These are phyloP conservation scores for Galerucella pusilla DNA, from an alignment of 2,888 invertebrate genomes.

Conservation along the genomic window DNA sequence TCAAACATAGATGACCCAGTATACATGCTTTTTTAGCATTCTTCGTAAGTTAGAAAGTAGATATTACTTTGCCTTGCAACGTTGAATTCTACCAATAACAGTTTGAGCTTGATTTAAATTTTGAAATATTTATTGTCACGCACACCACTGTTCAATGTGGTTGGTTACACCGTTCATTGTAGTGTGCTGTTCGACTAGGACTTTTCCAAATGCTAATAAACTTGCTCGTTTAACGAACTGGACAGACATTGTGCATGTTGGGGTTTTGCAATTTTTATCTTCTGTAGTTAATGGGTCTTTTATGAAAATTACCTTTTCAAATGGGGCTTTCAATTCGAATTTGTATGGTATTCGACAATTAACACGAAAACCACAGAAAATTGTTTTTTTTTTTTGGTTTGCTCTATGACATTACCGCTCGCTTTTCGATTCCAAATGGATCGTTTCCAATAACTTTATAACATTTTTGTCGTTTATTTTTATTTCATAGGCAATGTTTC, in stretches of 20 bases:
- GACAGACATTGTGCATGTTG: conserved; percentile 25
- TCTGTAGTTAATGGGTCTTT: conserved; percentile 6
- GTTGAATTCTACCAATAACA: too few relatives aligned
- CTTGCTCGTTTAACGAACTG: conserved; percentile 26
- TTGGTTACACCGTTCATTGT: neutral
- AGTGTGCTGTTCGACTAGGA: conserved; percentile 29
- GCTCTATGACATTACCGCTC: neutral
- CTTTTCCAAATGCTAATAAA: conserved; percentile 44
- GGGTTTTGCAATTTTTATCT: conserved; percentile 18
- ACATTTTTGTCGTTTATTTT: too few relatives aligned
- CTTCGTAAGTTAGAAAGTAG: too few relatives aligned
- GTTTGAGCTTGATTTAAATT: neutral
- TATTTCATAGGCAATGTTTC: too few relatives aligned
- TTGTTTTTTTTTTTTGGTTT: neutral
- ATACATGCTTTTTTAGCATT: too few relatives aligned
- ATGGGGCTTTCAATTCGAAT: neutral
- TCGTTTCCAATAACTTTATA: neutral
- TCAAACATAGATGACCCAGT: too few relatives aligned
- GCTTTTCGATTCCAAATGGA: neutral
- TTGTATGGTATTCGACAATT: conserved; percentile 1
- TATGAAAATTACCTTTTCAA: conserved; percentile 12
- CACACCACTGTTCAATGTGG: conserved; percentile 1
- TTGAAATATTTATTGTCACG: neutral
- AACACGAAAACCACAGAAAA: neutral
- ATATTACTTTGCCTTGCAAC: too few relatives aligned